Conservation (phyloP, 2,113 vertebrate species). For the Copsychus sechellarum region DNA sequence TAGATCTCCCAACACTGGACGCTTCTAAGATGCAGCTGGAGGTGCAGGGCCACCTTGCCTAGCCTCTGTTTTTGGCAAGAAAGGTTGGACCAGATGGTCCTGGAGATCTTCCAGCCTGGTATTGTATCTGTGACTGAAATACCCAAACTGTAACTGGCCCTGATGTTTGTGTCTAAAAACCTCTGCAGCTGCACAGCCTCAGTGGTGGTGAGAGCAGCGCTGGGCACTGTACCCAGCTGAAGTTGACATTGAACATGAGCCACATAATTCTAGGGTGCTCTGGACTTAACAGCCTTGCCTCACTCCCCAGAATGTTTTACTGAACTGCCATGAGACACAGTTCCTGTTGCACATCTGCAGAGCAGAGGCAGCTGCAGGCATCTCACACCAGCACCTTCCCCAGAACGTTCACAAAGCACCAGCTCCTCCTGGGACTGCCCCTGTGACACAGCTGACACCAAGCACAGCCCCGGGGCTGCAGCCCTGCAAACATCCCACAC, state of each 20-base stretch:
- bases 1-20: background rate
- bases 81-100: background rate
- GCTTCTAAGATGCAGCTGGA: background rate
- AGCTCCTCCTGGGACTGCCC: background rate
- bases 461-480: accelerated
- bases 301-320: background rate
- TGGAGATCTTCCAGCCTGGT: background rate
- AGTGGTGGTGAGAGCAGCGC: background rate
- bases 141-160: background rate
- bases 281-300: background rate
- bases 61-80: background rate
- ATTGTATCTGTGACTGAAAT: background rate
- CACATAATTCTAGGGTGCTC: background rate
- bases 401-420: background rate
- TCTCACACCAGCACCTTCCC: background rate
- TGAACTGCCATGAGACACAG: background rate
- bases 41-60: background rate
- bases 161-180: background rate
- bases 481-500: background rate
- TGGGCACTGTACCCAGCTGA: background rate
- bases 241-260: background rate
- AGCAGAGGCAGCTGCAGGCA: background rate
- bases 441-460: accelerated
- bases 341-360: background rate
- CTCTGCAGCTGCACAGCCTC: background rate